Evolutionary conservation across 2,797 vertebrate species (phyloP).

Genomic region (Poecilia gillii): DNA sequence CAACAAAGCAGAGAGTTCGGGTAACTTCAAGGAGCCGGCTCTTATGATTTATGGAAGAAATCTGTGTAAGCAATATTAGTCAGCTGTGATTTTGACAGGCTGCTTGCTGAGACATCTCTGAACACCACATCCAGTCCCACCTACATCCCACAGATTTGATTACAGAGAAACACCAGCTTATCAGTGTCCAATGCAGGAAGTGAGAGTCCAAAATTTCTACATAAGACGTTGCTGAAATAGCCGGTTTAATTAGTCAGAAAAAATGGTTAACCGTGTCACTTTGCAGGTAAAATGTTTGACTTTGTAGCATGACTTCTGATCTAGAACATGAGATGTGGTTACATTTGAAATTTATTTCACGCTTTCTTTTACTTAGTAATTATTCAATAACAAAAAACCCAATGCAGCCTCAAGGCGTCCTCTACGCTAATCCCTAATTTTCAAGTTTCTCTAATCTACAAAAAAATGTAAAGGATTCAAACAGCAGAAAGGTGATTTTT

Average conservation of each 20-base stretch:
- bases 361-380: not conserved
- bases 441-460: not conserved
- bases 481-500: not conserved
- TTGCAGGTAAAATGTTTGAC: not conserved
- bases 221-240: not conserved
- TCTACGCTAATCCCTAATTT: not conserved
- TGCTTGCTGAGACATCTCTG: constrained; percentile 12
- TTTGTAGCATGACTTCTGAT: not conserved
- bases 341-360: not conserved
- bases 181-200: not conserved
- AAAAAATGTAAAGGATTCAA: not conserved
- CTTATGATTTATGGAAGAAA: constrained; percentile 4
- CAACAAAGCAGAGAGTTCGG: not conserved
- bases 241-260: not conserved
- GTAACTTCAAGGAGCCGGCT: not conserved
- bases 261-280: not conserved
- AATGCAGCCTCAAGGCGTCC: not conserved
- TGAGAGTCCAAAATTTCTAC: not conserved
- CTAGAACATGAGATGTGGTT: not conserved
- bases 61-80: not conserved
- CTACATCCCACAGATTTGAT: constrained; percentile 18
- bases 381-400: not conserved
- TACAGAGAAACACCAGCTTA: not conserved
- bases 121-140: constrained; percentile 19
- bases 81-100: constrained; percentile 7